Base-by-base conservation (phyloP, 2,797 vertebrate species). In the Setipinna tenuifilis region DNA sequence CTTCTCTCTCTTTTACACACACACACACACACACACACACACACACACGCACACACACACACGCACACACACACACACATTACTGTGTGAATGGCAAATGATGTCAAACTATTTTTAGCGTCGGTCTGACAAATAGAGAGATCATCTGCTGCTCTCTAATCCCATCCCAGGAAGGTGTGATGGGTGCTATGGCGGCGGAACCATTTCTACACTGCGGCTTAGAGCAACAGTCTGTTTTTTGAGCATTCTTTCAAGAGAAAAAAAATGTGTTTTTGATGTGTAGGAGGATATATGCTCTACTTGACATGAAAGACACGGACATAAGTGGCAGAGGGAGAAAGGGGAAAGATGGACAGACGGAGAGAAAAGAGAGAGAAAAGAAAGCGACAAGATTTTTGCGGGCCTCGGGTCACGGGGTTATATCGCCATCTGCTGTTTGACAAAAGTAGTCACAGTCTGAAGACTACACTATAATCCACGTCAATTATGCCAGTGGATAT, bases 11-110 rank as follows among this genome's bases (percentile, higher is more conserved):
- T 54, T 54, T 25, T 25, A 28, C 62, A 28, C 61, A 23, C 61
- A 65, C 61, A 65, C n/a, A 25, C 61, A 65, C n/a, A 54, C 50
- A 54, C 50, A 61, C 50, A 54, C 50, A 54, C 50, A 62, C 50
- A 54, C 50, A 54, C 50, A 62, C 50, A 54, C 61, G 25, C 61
- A 65, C 61, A 54, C 61, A 68, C 62, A 68, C 62, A 54, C 62
- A 68, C 62, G 14, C 23, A 54, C 62, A 65, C 61, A 71, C 65
- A 17, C 11, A 35, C 16, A 75, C 28, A 75, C 25, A 75, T 6
- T 41, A 35, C 68, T 41, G 28, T 75, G 12, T 41, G 23, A 75
- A 75, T 75, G 28, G 14, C 16, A 28, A 75, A 41, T 75, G 28
- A 35, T 35, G 31, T 35, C 31, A 31, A 19, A 14, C 62, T 65